Percentiles rank a stretch among this genome's conserved stretches.
Evolutionary conservation across 2,113 vertebrate genomes (phyloP).

Genomic region (Sminthopsis crassicaudata): DNA sequence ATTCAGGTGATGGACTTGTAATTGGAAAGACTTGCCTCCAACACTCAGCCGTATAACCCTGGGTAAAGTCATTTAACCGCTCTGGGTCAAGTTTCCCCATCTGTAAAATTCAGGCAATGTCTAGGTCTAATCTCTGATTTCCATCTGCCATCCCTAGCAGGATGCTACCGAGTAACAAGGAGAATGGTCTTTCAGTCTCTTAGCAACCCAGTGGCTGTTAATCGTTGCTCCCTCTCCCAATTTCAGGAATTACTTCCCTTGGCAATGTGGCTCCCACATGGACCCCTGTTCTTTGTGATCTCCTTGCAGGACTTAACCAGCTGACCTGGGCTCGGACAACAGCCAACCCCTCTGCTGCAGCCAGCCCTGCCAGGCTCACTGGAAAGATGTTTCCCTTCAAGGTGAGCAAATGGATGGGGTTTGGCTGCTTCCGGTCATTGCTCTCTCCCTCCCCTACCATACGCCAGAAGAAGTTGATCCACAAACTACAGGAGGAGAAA

Average conservation of each 20-base stretch:
- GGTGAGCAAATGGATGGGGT: constrained; percentile 48
- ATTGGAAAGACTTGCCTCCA: neutral
- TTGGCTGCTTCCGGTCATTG: constrained; percentile 27
- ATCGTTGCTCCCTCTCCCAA: neutral
- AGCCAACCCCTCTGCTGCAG: neutral
- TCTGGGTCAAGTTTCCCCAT: neutral
- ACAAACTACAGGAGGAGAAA: constrained; percentile 63
- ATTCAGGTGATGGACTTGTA: neutral
- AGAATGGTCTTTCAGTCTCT: neutral
- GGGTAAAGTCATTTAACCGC: neutral
- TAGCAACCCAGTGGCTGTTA: neutral
- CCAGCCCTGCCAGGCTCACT: neutral
- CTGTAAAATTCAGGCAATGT: neutral
- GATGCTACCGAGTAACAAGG: neutral
- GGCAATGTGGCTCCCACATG: neutral
- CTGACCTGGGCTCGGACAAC: neutral
- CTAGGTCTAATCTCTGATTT: neutral
- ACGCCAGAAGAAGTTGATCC: constrained; percentile 56
- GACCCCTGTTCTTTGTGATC: neutral
- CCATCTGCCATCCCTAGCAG: neutral
- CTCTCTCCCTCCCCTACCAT: neutral
- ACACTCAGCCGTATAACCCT: neutral
- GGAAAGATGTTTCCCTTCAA: constrained; percentile 62
- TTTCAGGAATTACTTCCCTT: neutral
- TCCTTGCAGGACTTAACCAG: constrained; percentile 11